Evolutionary conservation across 2,888 invertebrate species (phyloP), one percentile per base, ranked within the genome.

Genomic region (Hemicrepidius hirtus): DNA sequence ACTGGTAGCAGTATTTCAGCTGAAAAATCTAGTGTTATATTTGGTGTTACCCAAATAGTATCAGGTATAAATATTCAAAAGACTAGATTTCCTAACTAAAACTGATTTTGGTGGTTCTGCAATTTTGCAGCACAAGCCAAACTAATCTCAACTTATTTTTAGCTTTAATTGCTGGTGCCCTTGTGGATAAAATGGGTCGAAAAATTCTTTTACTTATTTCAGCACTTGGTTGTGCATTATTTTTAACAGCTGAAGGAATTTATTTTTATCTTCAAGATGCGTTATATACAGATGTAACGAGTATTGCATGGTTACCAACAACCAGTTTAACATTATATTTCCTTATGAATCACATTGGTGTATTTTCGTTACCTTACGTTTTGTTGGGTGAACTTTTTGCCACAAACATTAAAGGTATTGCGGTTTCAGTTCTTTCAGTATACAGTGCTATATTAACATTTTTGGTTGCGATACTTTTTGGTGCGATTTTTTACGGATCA

Each of bases 351-450:
- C 88, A 90, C 0, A 82, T 90, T 3, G 92, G 92, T 0, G 84
- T 92, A 35, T 90, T 90, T 0, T 91, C 90, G 20, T 79, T 92
- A 32, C 89, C 91, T 0, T 91, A 91, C 73, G 89, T 91, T 75
- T 87, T 92, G 86, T 88, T 91, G 79, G 91, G 91, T 0, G 92
- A 92, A 81, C 77, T 92, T 3, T 92, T 92, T 78, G 90, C 92
- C 0, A 90, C 90, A 0, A 91, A 91, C 74, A 89, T 92, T 0
- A 91, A 91, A 79, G 89, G 89, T 0, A 85, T 87, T 0, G 91
- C 91, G 0, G 90, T 90, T 0, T 90, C 90, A 7, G 74, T 88
- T 1, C 89, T 89, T 0, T 90, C 90, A 0, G 87, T 90, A 80
- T 82, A 89, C 74, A 88, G 89, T 0, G 89, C 90, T 20, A 75